Evolutionary conservation across 2,113 vertebrate genomes (phyloP).

Genomic region (Neoarius graeffei): DNA sequence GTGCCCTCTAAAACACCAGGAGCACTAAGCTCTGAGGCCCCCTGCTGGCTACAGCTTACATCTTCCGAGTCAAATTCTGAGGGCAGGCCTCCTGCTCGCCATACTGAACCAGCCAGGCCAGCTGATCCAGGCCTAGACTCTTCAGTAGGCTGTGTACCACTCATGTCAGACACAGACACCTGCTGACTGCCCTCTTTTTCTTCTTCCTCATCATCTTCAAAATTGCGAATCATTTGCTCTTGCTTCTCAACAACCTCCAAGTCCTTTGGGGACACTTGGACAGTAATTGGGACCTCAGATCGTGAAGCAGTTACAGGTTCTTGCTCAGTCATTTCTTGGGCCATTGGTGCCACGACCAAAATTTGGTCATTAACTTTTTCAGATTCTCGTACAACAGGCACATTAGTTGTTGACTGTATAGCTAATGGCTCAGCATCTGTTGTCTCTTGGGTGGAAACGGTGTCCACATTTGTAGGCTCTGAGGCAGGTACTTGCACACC

Average conservation of each 20-base stretch:
- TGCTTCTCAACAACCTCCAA: slow-evolving; percentile 38
- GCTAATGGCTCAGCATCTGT: slow-evolving; percentile 7
- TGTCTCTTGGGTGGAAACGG: not conserved
- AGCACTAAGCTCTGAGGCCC: slow-evolving; percentile 74
- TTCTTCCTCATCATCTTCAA: slow-evolving; percentile 71
- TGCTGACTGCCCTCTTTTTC: slow-evolving; percentile 71
- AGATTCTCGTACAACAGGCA: not conserved
- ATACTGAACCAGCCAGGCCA: slow-evolving; percentile 63
- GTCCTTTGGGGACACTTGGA: not conserved
- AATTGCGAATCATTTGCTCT: slow-evolving; percentile 54
- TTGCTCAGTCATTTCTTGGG: not conserved
- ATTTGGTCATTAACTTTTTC: slow-evolving; percentile 1
- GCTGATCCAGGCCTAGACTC: slow-evolving; percentile 75
- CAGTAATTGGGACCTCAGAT: slow-evolving; percentile 11
- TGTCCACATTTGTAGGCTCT: not conserved
- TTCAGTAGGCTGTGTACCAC: slow-evolving; percentile 76
- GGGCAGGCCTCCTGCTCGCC: slow-evolving; percentile 64
- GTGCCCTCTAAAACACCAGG: slow-evolving; percentile 77
- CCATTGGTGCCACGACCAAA: not conserved
- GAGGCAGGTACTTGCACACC: not conserved
- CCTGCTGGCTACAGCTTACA: slow-evolving; percentile 77
- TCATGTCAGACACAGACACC: slow-evolving; percentile 78
- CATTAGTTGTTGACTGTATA: not conserved
- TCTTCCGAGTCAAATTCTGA: slow-evolving; percentile 79
- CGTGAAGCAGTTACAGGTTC: slow-evolving; percentile 15